These are phyloP conservation scores for Ranitomeya imitator DNA, from an alignment of 2,113 vertebrate species.

Conservation along the genomic window DNA sequence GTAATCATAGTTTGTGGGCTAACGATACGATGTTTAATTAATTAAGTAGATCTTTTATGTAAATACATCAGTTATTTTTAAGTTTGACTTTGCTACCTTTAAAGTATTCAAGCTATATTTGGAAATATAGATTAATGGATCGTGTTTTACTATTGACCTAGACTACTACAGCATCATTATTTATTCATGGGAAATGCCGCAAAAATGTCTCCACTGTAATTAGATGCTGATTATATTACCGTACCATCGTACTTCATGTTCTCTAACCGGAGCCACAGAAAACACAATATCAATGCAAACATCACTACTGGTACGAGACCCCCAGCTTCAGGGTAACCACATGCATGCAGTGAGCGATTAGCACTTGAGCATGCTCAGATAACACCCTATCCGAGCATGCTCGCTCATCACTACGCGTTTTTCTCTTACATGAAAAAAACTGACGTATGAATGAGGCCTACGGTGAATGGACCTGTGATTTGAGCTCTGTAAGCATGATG, in stretches of 20 bases:
- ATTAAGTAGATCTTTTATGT: not conserved
- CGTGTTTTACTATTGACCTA: not conserved
- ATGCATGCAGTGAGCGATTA: not conserved
- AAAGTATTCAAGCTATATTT: not conserved
- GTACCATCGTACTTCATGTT: not conserved
- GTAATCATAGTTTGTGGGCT: not conserved
- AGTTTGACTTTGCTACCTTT: not conserved
- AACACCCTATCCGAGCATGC: too few species aligned
- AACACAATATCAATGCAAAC: not conserved
- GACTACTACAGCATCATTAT: not conserved
- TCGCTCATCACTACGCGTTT: too few species aligned
- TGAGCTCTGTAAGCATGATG: too few species aligned
- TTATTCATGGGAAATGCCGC: conserved; percentile 7
- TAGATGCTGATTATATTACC: not conserved
- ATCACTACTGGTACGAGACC: not conserved
- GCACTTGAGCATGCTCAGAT: too few species aligned
- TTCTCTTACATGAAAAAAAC: too few species aligned
- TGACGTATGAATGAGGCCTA: too few species aligned
- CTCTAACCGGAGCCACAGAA: not conserved
- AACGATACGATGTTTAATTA: not conserved
- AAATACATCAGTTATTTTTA: not conserved
- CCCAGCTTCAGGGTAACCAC: not conserved
- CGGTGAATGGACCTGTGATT: too few species aligned
- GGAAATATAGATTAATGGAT: conserved; percentile 1
- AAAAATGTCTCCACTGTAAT: not conserved